Percentiles rank a stretch among this genome's conserved stretches.
phyloP scores from a whole-genome alignment of 2,113 vertebrate species.

The Potamarius usumacintae region DNA sequence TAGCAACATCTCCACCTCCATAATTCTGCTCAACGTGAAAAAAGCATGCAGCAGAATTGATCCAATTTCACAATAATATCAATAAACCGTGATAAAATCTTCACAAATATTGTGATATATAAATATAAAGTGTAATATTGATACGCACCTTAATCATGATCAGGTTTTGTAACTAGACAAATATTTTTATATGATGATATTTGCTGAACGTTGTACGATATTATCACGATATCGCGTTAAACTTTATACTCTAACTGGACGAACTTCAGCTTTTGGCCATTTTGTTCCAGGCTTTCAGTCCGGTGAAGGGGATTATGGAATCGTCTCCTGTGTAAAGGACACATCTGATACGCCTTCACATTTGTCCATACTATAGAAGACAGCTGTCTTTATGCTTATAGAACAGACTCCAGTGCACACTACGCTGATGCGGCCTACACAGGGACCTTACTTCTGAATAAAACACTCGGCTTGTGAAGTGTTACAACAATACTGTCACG shows the following conservation, averaged over 20 bases:
- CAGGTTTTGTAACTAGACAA: neutral
- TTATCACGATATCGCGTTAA: neutral
- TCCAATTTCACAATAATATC: neutral
- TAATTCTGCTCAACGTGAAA: neutral
- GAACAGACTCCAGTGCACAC: neutral
- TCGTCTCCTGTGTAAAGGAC: neutral
- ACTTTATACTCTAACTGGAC: neutral
- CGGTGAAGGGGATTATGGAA: neutral
- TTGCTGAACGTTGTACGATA: neutral
- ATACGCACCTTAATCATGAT: neutral
- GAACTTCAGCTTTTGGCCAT: neutral
- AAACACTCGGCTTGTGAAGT: neutral
- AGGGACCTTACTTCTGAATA: neutral
- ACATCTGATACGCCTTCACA: conserved; percentile 9
- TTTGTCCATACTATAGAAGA: neutral
- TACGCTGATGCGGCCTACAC: neutral
- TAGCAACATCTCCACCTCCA: no score
- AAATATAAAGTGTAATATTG: neutral
- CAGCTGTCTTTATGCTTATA: neutral
- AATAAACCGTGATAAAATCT: neutral
- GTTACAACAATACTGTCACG: neutral
- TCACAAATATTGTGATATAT: neutral
- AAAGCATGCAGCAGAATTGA: neutral
- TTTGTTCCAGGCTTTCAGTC: neutral
- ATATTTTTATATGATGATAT: neutral